These are phyloP conservation scores for Podarcis muralis DNA, from an alignment of 2,113 vertebrate species.

Conservation along the genomic window DNA sequence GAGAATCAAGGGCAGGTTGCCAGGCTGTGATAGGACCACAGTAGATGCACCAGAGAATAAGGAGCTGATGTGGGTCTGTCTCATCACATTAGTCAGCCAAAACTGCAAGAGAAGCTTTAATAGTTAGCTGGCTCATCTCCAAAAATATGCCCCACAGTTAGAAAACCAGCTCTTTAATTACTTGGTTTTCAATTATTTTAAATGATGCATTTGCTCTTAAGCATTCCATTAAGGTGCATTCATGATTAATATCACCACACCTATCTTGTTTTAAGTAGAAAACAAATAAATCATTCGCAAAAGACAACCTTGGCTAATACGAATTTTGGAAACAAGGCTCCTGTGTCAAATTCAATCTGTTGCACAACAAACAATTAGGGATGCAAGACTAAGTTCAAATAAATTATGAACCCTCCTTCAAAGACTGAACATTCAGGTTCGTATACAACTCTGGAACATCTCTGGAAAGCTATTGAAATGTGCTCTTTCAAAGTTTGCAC, in stretches of 20 bases:
- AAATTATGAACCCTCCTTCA: conserved; percentile 8
- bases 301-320: conserved; percentile 2
- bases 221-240: conserved; percentile 27
- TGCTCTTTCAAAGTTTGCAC: background rate
- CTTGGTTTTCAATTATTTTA: conserved; percentile 40
- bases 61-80: background rate
- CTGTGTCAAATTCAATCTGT: conserved; percentile 19
- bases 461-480: background rate
- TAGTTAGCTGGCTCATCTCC: background rate
- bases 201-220: conserved; percentile 37
- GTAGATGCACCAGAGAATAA: background rate
- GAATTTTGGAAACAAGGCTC: conserved; percentile 21
- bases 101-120: conserved; percentile 4
- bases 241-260: conserved; percentile 12
- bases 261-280: conserved; percentile 30
- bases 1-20: background rate
- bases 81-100: background rate
- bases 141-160: conserved; percentile 2
- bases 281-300: conserved; percentile 36
- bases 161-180: conserved; percentile 22
- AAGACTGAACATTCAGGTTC: background rate
- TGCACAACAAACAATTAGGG: conserved; percentile 31
- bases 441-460: background rate
- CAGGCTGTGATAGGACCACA: too few species aligned
- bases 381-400: conserved; percentile 16